Conservation (phyloP, 2,888 invertebrate genomes). For the Chymomyza fuscimana region DNA sequence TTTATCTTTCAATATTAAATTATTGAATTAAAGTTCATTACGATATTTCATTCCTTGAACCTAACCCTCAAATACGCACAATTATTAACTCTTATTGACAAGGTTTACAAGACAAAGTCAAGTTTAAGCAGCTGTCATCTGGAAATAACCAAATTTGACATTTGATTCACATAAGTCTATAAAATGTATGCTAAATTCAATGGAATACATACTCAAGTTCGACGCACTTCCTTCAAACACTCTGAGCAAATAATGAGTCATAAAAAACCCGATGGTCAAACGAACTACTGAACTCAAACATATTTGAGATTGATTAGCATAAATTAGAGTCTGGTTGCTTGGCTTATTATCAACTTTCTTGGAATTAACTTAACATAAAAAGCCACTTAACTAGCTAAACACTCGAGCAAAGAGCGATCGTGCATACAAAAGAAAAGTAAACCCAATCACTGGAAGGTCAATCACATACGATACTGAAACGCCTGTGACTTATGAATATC, state of each 20-base stretch:
- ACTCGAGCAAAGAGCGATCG: slow-evolving; percentile 17
- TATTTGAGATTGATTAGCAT: slow-evolving; percentile 55
- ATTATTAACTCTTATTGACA: slow-evolving; percentile 42
- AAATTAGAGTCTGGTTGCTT: slow-evolving; percentile 42
- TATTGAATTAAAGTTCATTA: not conserved
- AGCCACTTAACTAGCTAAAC: slow-evolving; percentile 46
- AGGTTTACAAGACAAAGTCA: slow-evolving; percentile 50
- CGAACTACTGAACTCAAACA: slow-evolving; percentile 37
- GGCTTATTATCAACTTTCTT: slow-evolving; percentile 63
- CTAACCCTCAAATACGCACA: slow-evolving; percentile 1
- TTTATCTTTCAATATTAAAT: too few species aligned
- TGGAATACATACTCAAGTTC: slow-evolving; percentile 30
- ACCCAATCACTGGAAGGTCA: slow-evolving; percentile 53
- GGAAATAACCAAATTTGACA: slow-evolving; percentile 28
- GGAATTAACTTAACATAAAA: slow-evolving; percentile 71
- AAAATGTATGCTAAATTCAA: slow-evolving; percentile 34
- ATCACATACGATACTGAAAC: slow-evolving; percentile 43
- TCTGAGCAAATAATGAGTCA: slow-evolving; percentile 27
- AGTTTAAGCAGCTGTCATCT: slow-evolving; percentile 48
- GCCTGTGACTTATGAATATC: slow-evolving; percentile 29
- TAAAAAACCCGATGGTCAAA: slow-evolving; percentile 63
- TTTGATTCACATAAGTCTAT: slow-evolving; percentile 8
- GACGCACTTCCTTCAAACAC: slow-evolving; percentile 55
- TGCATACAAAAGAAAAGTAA: slow-evolving; percentile 16
- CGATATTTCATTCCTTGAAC: not conserved